Evolutionary conservation across 2,888 invertebrate genomes (phyloP).

Genomic region (Nudaria mundana): DNA sequence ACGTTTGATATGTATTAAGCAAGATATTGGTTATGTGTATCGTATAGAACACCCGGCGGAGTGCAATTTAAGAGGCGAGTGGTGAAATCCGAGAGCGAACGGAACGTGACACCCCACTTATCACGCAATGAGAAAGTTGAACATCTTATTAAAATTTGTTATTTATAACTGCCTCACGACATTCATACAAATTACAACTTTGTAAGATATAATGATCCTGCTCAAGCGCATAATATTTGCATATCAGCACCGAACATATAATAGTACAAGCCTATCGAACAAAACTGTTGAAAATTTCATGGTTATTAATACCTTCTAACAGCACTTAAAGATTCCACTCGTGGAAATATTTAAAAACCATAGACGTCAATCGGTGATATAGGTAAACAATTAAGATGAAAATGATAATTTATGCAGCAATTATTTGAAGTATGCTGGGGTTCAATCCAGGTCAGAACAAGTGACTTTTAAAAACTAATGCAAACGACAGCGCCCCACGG

Average conservation of each 20-base stretch:
- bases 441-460: conserved; percentile 76
- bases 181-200: conserved; percentile 30
- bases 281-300: too few relatives aligned
- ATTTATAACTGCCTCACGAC: conserved; percentile 56
- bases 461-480: conserved; percentile 76
- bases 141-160: conserved; percentile 68
- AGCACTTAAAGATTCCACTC: too few relatives aligned
- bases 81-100: conserved; percentile 72
- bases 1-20: too few relatives aligned
- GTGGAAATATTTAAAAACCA: too few relatives aligned
- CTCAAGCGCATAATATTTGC: too few relatives aligned
- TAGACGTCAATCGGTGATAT: too few relatives aligned
- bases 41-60: conserved; percentile 47
- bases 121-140: conserved; percentile 68
- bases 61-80: conserved; percentile 67
- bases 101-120: conserved; percentile 76
- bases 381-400: conserved; percentile 61
- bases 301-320: too few relatives aligned
- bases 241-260: too few relatives aligned
- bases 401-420: conserved; percentile 74
- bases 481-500: conserved; percentile 66
- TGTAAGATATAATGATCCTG: too few relatives aligned
- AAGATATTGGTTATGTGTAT: conserved; percentile 46
- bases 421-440: conserved; percentile 67
- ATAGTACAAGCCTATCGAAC: too few relatives aligned